Evolutionary conservation across 2,888 invertebrate genomes (phyloP), one percentile per base, ranked within the genome.

Genomic region (Nebria salina): DNA sequence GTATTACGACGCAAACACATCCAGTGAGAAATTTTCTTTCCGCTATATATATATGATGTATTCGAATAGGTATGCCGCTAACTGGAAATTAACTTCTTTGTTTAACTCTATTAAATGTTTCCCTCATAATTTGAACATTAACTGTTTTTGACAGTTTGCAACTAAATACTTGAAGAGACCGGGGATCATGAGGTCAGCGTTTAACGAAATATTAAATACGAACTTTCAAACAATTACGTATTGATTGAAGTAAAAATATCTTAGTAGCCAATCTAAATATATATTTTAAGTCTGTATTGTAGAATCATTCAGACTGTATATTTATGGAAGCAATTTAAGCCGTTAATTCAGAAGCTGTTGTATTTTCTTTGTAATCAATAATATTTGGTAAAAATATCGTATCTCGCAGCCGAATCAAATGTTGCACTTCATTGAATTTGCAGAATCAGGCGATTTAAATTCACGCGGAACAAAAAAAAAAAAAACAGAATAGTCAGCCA

Each of bases 401-500:
- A 11, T 11, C 54, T 54, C 54, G 2, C 2, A 2, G 2, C 85
- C 85, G 85, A 84, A 87, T 87, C 86, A 86, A 86, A 87, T 86
- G 85, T 86, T 84, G 83, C 86, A 86, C 86, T 86, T 84, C 84
- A 85, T 83, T 86, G 86, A 85, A 85, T 87, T 85, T 86, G 87
- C 84, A 86, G 86, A 85, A 85, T 87, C 86, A 86, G 86, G 85
- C 86, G 86, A 87, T 86, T 86, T 86, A 85, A 86, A 86, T 86
- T 86, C 85, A 84, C 84, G 82, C 83, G 83, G 83, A 83, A 82
- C 81, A 81, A 81, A 81, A 81, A 81, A 76, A 83, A 82, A 75
- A 76, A 80, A 80, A 80, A 80, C 20, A 80, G 68, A 76, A 76
- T 72, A 81, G 81, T 75, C 75, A 80, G 75, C 75, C 42, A 20